Evolutionary conservation across 2,888 invertebrate species (phyloP).

Genomic region (Deilephila porcellus): DNA sequence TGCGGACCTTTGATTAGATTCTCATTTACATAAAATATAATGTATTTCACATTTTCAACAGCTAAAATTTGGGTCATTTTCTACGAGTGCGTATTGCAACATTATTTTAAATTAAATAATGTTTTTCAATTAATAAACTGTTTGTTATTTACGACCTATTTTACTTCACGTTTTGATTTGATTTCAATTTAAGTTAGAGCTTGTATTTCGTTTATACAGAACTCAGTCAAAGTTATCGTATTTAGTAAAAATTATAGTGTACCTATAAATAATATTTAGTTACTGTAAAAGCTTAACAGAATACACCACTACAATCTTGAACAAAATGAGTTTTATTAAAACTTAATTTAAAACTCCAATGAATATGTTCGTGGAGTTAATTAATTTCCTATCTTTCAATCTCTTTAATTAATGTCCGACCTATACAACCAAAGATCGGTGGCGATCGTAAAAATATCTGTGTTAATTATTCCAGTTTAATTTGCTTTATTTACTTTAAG

Average conservation of each 20-base stretch:
- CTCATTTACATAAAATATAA: no score
- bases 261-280: no score
- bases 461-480: neutral
- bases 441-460: neutral
- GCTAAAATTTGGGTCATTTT: no score
- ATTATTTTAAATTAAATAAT: no score
- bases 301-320: neutral
- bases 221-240: neutral
- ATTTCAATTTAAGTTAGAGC: no score
- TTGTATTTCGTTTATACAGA: no score
- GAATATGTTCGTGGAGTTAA: constrained; percentile 16
- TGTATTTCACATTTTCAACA: no score
- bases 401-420: constrained; percentile 5
- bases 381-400: constrained; percentile 17
- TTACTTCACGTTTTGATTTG: no score
- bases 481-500: no score
- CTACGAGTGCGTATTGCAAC: no score
- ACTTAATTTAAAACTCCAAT: constrained; percentile 12
- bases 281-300: neutral
- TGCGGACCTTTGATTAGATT: neutral
- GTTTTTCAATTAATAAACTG: no score
- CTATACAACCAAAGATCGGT: neutral
- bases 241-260: neutral
- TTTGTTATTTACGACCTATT: no score
- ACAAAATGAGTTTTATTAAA: neutral